These are phyloP conservation scores for Laothoe populi DNA, from an alignment of 2,888 invertebrate genomes.

Conservation along the genomic window DNA sequence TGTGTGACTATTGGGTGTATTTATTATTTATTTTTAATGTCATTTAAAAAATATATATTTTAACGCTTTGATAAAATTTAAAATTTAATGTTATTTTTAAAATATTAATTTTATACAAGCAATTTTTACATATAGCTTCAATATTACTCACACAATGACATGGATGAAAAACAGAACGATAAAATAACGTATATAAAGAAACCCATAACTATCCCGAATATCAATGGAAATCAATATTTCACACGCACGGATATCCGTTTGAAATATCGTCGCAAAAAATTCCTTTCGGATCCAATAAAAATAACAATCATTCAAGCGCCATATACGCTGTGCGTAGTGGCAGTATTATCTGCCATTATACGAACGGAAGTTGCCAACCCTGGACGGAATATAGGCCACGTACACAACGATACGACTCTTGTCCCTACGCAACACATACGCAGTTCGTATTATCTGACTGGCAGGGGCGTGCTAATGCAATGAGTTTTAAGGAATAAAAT, in stretches of 20 bases:
- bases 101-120: too few relatives aligned
- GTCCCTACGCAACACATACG: slow-evolving; percentile 37
- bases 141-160: background rate
- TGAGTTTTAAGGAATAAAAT: background rate
- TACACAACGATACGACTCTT: slow-evolving; percentile 49
- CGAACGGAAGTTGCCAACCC: slow-evolving; percentile 50
- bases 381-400: slow-evolving; percentile 67
- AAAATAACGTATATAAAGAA: background rate
- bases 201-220: background rate
- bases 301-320: slow-evolving; percentile 51
- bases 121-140: background rate
- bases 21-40: too few relatives aligned
- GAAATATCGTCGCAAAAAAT: slow-evolving; percentile 22
- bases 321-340: slow-evolving; percentile 48
- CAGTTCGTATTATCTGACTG: slow-evolving; percentile 23
- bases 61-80: too few relatives aligned
- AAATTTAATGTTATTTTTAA: too few relatives aligned
- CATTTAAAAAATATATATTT: too few relatives aligned
- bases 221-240: slow-evolving; percentile 25
- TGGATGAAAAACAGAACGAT: background rate
- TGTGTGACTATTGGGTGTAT: too few relatives aligned
- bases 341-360: slow-evolving; percentile 52
- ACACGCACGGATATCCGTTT: slow-evolving; percentile 4
- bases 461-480: background rate
- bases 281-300: slow-evolving; percentile 45